Conservation (phyloP, 2,113 vertebrate species). For the Zeus faber region DNA sequence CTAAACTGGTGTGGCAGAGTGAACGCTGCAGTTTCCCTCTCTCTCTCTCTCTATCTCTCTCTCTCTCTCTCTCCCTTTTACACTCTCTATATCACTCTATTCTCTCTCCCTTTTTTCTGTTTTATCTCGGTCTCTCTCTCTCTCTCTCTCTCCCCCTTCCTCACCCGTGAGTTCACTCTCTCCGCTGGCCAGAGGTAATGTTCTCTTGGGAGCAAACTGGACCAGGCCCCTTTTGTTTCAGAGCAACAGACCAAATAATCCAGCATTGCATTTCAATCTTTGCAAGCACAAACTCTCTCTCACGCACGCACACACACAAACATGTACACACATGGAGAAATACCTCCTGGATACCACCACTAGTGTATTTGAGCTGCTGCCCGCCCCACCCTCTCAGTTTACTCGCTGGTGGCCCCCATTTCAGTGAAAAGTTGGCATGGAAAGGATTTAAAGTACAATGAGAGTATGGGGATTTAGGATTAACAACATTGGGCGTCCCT, state of each 20-base stretch:
- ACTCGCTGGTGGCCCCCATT: too few relatives aligned
- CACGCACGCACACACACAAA: conserved; percentile 21
- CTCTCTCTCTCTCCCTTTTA: conserved; percentile 4
- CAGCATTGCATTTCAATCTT: conserved; percentile 22
- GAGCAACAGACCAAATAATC: conserved; percentile 61
- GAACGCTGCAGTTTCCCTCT: conserved; percentile 27
- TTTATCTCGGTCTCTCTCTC: conserved; percentile 1
- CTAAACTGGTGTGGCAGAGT: conserved; percentile 60
- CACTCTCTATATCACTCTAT: neutral
- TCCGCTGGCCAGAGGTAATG: conserved; percentile 38
- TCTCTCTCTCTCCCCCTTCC: conserved; percentile 1
- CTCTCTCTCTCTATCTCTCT: neutral
- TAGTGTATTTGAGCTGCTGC: too few relatives aligned
- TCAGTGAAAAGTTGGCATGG: too few relatives aligned
- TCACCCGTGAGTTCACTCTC: neutral
- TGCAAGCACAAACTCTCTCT: conserved; percentile 18
- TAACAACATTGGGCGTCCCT: too few relatives aligned
- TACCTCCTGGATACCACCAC: too few relatives aligned
- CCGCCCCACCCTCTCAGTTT: too few relatives aligned
- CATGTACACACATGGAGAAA: conserved; percentile 25
- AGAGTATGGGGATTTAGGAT: too few relatives aligned
- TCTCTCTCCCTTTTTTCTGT: neutral
- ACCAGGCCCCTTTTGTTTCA: conserved; percentile 64
- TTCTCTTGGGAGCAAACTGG: conserved; percentile 47
- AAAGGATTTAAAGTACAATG: too few relatives aligned